These are phyloP conservation scores for Lordiphosa clarofinis DNA, from an alignment of 1,140 invertebrate species.

Conservation along the genomic window DNA sequence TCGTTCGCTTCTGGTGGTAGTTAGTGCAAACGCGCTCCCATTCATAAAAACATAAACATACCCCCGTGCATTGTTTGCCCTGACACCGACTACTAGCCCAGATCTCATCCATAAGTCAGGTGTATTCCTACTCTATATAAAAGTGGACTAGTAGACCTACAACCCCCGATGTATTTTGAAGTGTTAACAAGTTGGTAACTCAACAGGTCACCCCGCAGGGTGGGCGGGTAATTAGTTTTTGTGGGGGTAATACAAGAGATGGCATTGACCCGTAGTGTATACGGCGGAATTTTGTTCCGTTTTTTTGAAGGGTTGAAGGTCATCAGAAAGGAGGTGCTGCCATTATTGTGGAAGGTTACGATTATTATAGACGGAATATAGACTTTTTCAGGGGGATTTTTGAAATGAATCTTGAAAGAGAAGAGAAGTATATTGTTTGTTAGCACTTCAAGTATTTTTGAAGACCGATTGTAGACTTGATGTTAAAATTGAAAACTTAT, in stretches of 20 bases:
- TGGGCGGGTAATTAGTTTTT: slow-evolving; percentile 45
- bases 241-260: slow-evolving; percentile 29
- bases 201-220: slow-evolving; percentile 53
- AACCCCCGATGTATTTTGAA: slow-evolving; percentile 28
- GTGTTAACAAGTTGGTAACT: slow-evolving; percentile 44
- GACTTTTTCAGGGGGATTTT: no score
- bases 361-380: no score
- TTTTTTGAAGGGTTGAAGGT: slow-evolving; percentile 28
- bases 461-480: no score
- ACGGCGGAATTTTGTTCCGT: neutral
- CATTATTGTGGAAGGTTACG: neutral
- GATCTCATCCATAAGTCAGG: slow-evolving; percentile 59
- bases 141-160: slow-evolving; percentile 14
- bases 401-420: no score
- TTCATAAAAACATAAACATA: slow-evolving; percentile 75
- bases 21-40: slow-evolving; percentile 62
- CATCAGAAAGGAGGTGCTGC: slow-evolving; percentile 1
- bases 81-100: slow-evolving; percentile 43
- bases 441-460: no score
- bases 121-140: slow-evolving; percentile 23
- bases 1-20: slow-evolving; percentile 56
- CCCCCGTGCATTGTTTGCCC: slow-evolving; percentile 52
- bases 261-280: slow-evolving; percentile 30
- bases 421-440: no score
- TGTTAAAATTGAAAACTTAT: no score